Evolutionary conservation across 2,797 vertebrate genomes (phyloP).

Genomic region (Enteromius treurensis): DNA sequence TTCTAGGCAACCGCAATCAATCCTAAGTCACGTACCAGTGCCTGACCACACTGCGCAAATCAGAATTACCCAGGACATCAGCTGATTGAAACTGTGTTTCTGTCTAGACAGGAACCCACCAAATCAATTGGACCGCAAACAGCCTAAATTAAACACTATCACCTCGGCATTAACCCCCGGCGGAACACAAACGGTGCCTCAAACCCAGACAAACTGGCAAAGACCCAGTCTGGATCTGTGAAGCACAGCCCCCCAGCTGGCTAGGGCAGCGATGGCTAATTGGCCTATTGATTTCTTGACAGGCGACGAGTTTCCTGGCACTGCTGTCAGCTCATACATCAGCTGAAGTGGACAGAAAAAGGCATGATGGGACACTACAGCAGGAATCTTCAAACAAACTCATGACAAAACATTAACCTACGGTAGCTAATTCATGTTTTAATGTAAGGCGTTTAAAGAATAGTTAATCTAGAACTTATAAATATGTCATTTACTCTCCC

Average conservation of each 20-base stretch:
- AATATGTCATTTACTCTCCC: neutral
- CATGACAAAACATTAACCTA: neutral
- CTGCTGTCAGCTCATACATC: slow-evolving; percentile 29
- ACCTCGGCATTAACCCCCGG: slow-evolving; percentile 14
- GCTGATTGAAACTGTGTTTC: slow-evolving; percentile 4
- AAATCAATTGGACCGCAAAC: slow-evolving; percentile 34
- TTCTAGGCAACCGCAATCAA: slow-evolving; percentile 7
- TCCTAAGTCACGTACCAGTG: neutral
- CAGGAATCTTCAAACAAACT: slow-evolving; percentile 7
- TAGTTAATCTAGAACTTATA: neutral
- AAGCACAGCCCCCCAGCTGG: slow-evolving; percentile 5
- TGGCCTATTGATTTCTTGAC: slow-evolving; percentile 50
- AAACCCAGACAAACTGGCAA: slow-evolving; percentile 27
- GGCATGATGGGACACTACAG: neutral
- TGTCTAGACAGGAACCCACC: slow-evolving; percentile 16
- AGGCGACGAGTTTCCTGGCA: slow-evolving; percentile 23
- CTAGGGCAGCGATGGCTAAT: slow-evolving; percentile 42
- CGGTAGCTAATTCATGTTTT: neutral
- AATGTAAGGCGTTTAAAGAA: neutral
- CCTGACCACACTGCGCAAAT: neutral
- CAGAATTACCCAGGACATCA: slow-evolving; percentile 18
- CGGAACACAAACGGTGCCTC: neutral
- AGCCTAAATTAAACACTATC: slow-evolving; percentile 7
- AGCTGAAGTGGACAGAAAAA: slow-evolving; percentile 40
- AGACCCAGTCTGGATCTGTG: slow-evolving; percentile 23